These are phyloP conservation scores for Drosophila greeni DNA, from an alignment of 2,888 invertebrate species.

Conservation along the genomic window DNA sequence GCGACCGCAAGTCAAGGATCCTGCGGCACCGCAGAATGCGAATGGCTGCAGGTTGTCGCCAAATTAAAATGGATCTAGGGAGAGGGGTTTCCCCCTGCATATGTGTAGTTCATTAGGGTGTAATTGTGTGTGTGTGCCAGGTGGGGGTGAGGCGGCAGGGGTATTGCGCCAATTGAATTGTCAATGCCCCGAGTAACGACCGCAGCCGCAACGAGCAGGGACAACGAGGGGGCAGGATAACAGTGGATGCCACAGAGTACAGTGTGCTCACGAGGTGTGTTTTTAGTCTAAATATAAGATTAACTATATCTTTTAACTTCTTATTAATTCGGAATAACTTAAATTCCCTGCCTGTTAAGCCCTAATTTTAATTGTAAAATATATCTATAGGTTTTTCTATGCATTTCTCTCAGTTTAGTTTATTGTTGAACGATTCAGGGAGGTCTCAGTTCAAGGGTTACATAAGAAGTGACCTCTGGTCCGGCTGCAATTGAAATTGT, in stretches of 20 bases:
- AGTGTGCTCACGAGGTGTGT: background rate
- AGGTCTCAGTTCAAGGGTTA: background rate
- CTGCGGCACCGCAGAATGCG: conserved; percentile 13
- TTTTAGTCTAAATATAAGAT: background rate
- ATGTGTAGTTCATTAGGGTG: conserved; percentile 51
- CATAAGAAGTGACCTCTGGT: conserved; percentile 8
- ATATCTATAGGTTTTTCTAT: background rate
- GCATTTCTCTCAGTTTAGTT: background rate
- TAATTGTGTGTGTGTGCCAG: conserved; percentile 39
- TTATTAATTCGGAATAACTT: background rate
- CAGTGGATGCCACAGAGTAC: conserved; percentile 6
- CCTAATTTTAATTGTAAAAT: background rate
- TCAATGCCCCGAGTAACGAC: conserved; percentile 38
- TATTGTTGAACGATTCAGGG: background rate
- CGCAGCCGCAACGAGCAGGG: conserved; percentile 29
- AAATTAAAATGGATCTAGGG: background rate
- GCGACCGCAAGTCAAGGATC: conserved; percentile 28
- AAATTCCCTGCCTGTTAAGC: background rate
- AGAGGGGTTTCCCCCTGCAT: conserved; percentile 18
- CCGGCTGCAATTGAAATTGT: conserved; percentile 53
- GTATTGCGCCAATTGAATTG: conserved; percentile 40
- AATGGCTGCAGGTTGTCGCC: conserved; percentile 4
- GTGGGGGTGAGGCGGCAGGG: background rate
- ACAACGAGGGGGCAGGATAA: conserved; percentile 9
- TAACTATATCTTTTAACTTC: background rate